Evolutionary conservation across 1,140 invertebrate genomes (phyloP), one percentile per base, ranked within the genome.

Genomic region (Chelonus insularis): DNA sequence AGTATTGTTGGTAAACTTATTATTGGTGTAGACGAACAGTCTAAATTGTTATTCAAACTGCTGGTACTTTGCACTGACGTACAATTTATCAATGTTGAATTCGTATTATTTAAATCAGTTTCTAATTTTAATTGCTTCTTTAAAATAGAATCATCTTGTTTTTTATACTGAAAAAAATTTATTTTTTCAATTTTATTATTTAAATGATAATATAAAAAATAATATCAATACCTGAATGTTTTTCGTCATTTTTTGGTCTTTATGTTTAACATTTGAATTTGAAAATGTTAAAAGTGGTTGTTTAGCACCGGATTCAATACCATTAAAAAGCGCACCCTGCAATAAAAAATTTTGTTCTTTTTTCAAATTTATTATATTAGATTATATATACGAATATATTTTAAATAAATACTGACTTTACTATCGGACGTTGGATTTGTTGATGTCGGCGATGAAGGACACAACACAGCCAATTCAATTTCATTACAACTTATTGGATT

Each of bases 231-330:
- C 84, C 78, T 84, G 81, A 47, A 83, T 82, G 76, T 84, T 85
- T 73, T 85, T 82, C 37, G 80, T 84, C 39, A 84, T 84, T 57
- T 79, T 74, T 50, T 83, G 71, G 69, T 79, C 74, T 45, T 79
- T 80, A 23, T 72, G 68, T 56, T 80, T 74, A 23, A 81, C 82
- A 65, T 84, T 82, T 18, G 75, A 66, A 56, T 77, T 68, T 81
- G 82, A 81, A 48, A 79, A 63, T 14, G 71, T 67, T 41, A 84
- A 64, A 21, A 84, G 68, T 21, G 81, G 78, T 39, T 82, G 72
- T 62, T 82, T 81, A 5, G 72, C 69, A 47, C 78, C 79, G 59
- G 69, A 68, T 66, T 83, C 82, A 4, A 78, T 66, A 20, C 80
- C 81, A 68, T 83, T 83, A n/a, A 74, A 68, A 54, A 73, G 73